Evolutionary conservation across 2,888 invertebrate species (phyloP).

Genomic region (Protonemura montana): DNA sequence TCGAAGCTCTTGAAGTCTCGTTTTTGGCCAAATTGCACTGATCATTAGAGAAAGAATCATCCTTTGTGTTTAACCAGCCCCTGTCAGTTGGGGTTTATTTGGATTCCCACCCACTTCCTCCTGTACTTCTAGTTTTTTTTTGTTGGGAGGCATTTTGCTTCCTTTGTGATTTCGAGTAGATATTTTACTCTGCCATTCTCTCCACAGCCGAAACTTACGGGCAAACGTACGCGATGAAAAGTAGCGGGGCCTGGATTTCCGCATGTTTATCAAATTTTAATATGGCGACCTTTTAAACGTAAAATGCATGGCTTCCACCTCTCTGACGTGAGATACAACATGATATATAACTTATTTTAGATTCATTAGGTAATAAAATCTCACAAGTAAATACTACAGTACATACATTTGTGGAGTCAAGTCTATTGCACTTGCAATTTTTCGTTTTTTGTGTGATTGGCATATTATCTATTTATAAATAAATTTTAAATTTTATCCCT

Average conservation of each 20-base stretch:
- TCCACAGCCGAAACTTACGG: conserved; percentile 35
- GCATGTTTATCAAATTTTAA: conserved; percentile 19
- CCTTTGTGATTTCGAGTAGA: conserved; percentile 15
- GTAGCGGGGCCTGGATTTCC: conserved; percentile 13
- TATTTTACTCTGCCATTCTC: conserved; percentile 29
- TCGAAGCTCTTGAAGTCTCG: background rate
- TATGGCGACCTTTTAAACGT: conserved; percentile 14
- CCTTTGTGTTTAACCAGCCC: background rate
- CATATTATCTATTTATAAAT: conserved; percentile 4
- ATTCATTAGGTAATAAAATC: background rate
- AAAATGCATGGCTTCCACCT: conserved; percentile 28
- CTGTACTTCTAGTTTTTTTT: background rate
- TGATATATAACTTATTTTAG: conserved; percentile 7
- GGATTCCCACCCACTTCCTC: background rate
- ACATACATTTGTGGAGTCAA: background rate
- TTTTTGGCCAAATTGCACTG: background rate
- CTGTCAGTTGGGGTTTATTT: background rate
- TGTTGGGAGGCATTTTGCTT: background rate
- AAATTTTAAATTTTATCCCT: background rate
- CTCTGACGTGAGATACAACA: conserved; percentile 1
- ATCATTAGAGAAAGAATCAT: background rate
- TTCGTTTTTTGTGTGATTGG: conserved; percentile 10
- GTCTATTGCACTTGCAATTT: background rate
- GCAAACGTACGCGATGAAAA: conserved; percentile 33
- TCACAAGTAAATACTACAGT: background rate